Base-by-base conservation (phyloP, 2,888 invertebrate genomes). In the Ochropleura leucogaster region DNA sequence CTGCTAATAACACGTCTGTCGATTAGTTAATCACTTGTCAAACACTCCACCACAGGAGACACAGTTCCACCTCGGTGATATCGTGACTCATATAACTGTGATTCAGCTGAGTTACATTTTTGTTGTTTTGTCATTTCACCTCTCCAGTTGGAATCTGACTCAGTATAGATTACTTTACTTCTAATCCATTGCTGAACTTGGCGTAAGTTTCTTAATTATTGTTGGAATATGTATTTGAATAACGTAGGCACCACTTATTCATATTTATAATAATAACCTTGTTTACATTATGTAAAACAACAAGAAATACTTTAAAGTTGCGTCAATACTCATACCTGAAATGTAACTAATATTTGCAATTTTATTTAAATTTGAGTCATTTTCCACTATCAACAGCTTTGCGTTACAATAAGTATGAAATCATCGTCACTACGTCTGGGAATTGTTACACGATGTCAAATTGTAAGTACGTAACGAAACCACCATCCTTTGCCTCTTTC, bases 11-110 rank as follows among this genome's bases (percentile, higher is more conserved):
- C 64, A 84, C 84, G 78, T 77, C 78, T 83, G 77, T 82, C 88
- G 76, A 87, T 89, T 89, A 82, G 80, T 89, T 90, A 90, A 93
- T 92, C 88, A 87, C 87, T 90, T 85, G 88, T 87, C 90, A 91
- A 92, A 91, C 87, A 90, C 79, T 78, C 60, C 74, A 72, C n/a
- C n/a, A n/a, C n/a, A n/a, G n/a, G 64, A 85, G 83, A 87, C 80
- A 87, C 77, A 77, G 84, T 79, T 87, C 75, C 78, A 79, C 73
- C 72, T 79, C 69, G 30, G 72, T 68, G 71, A 71, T 76, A 66
- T 66, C 66, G 72, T 89, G 90, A 91, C 72, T 90, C 89, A 88
- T 55, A 18, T 55, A 18, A 18, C 55, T 75, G 71, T 92, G 92
- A 92, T 79, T 92, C 92, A 92, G 83, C 64, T 5, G 60, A 67